Conservation (phyloP, 2,888 invertebrate species). For the Diabrotica balteata region DNA sequence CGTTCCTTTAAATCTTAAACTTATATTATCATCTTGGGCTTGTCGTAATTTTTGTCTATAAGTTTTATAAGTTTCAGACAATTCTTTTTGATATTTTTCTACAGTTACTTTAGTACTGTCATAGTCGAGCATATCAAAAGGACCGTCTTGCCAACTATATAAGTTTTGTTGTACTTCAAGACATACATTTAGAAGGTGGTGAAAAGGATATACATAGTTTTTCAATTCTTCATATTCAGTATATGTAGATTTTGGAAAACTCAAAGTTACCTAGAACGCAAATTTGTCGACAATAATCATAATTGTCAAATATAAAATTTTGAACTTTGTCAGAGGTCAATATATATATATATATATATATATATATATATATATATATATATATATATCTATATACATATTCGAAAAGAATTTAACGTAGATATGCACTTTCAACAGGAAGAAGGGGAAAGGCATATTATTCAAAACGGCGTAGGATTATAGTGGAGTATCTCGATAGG, state of each 20-base stretch:
- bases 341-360: too few relatives aligned
- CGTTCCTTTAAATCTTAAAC: conserved; percentile 62
- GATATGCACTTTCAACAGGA: too few relatives aligned
- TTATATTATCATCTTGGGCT: conserved; percentile 73
- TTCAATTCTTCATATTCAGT: conserved; percentile 81
- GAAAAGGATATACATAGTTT: conserved; percentile 73
- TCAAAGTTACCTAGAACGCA: conserved; percentile 68
- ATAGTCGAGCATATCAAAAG: conserved; percentile 84
- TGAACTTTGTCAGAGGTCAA: too few relatives aligned
- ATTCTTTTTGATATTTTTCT: conserved; percentile 78
- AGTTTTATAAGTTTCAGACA: conserved; percentile 77
- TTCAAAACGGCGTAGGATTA: too few relatives aligned
- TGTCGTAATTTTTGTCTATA: conserved; percentile 79
- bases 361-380: too few relatives aligned
- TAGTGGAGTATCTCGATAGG: too few relatives aligned
- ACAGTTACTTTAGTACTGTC: conserved; percentile 78
- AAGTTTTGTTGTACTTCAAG: conserved; percentile 80
- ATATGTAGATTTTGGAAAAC: conserved; percentile 80
- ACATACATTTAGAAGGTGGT: conserved; percentile 71
- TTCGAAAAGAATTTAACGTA: too few relatives aligned
- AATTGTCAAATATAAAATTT: too few relatives aligned
- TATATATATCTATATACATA: too few relatives aligned
- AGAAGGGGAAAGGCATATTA: too few relatives aligned
- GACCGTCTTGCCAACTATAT: conserved; percentile 90
- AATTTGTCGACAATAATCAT: too few relatives aligned